Conservation (phyloP, 2,113 vertebrate genomes). For the Plectropomus leopardus region DNA sequence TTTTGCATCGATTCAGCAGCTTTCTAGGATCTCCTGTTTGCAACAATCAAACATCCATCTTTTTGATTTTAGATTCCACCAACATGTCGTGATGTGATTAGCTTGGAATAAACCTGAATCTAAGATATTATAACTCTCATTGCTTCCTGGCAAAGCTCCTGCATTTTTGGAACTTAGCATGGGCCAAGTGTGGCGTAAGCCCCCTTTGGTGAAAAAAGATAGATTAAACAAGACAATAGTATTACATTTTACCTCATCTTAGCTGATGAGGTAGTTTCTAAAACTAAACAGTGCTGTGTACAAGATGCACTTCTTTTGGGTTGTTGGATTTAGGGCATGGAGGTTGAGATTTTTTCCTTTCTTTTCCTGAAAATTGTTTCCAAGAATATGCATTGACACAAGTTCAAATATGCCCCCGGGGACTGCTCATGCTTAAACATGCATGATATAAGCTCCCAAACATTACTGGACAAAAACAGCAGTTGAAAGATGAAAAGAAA, state of each 20-base stretch:
- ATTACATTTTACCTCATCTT: constrained; percentile 43
- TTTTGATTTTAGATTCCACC: not conserved
- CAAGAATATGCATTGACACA: constrained; percentile 16
- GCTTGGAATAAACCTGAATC: constrained; percentile 4
- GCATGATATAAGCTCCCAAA: constrained; percentile 14
- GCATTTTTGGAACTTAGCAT: constrained; percentile 15
- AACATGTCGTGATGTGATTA: not conserved
- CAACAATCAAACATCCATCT: not conserved
- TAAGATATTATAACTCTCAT: not conserved
- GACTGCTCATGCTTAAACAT: constrained; percentile 39
- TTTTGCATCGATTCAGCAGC: constrained; percentile 14
- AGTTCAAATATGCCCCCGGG: constrained; percentile 10
- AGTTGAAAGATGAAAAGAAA: constrained; percentile 11
- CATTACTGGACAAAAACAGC: constrained; percentile 18
- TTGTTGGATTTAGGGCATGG: not conserved
- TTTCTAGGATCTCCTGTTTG: constrained; percentile 32
- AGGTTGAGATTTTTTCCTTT: not conserved
- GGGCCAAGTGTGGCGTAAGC: constrained; percentile 41
- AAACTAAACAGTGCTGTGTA: not conserved
- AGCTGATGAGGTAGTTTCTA: constrained; percentile 20
- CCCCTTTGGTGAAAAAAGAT: constrained; percentile 19
- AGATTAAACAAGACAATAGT: constrained; percentile 35
- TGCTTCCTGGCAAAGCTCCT: constrained; percentile 5
- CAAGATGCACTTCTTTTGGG: not conserved
- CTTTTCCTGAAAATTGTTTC: not conserved